Conservation (phyloP, 2,797 vertebrate genomes). For the Gephyroberyx darwinii region DNA sequence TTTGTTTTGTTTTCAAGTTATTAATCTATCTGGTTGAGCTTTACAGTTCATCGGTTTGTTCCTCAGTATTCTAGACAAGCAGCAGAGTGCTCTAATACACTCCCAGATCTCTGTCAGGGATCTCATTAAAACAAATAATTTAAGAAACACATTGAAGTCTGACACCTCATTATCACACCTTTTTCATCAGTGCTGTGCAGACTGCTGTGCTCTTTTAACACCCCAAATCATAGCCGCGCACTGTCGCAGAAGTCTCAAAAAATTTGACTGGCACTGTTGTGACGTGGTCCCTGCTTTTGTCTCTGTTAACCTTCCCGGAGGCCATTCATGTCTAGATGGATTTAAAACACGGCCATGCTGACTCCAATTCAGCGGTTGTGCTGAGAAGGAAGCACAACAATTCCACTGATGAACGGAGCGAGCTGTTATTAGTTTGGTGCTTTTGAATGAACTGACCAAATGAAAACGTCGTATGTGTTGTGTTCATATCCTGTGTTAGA, state of each 20-base stretch:
- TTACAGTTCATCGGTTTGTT: background rate
- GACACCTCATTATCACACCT: conserved; percentile 5
- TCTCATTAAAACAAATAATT: background rate
- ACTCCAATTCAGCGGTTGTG: conserved; percentile 23
- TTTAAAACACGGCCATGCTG: conserved; percentile 21
- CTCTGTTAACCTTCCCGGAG: conserved; percentile 37
- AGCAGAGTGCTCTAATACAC: background rate
- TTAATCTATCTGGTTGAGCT: background rate
- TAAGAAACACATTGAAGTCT: conserved; percentile 27
- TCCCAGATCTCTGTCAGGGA: background rate
- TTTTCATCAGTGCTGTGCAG: conserved; percentile 1
- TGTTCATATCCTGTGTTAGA: conserved; percentile 29
- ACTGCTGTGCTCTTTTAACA: conserved; percentile 16
- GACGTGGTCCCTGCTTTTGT: conserved; percentile 20
- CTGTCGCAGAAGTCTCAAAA: conserved; percentile 17
- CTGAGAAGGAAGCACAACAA: conserved; percentile 13
- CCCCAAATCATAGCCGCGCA: conserved; percentile 1
- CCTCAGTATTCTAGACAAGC: background rate
- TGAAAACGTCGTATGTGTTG: conserved; percentile 15
- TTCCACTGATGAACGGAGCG: conserved; percentile 8
- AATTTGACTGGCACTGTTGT: conserved; percentile 6
- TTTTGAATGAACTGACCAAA: conserved; percentile 4
- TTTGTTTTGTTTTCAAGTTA: background rate
- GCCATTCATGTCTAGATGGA: conserved; percentile 24
- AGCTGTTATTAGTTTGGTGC: conserved; percentile 7